These are phyloP conservation scores for Tetramorium bicarinatum DNA, from an alignment of 2,888 invertebrate species.

Conservation along the genomic window DNA sequence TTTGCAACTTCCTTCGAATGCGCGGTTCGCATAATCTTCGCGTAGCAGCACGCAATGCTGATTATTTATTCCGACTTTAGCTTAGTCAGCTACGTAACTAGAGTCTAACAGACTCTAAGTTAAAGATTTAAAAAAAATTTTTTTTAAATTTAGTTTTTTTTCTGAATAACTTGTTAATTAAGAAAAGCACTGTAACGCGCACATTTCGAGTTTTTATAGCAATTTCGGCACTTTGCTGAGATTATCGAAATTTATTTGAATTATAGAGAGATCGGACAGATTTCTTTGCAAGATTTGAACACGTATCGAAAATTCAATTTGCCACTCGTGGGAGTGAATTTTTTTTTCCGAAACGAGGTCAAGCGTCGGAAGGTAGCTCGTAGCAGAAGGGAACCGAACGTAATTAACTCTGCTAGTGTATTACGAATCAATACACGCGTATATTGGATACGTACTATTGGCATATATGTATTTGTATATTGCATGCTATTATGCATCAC, in stretches of 20 bases:
- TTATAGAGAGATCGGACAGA: slow-evolving; percentile 37
- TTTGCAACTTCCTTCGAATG: slow-evolving; percentile 33
- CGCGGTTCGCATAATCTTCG: slow-evolving; percentile 4
- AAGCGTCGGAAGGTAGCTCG: slow-evolving; percentile 20
- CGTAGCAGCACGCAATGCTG: neutral
- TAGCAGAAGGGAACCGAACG: slow-evolving; percentile 24
- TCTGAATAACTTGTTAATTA: neutral
- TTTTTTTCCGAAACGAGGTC: slow-evolving; percentile 32
- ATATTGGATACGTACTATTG: slow-evolving; percentile 34
- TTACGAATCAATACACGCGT: slow-evolving; percentile 47
- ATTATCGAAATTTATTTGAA: slow-evolving; percentile 20
- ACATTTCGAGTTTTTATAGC: slow-evolving; percentile 60
- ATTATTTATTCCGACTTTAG: neutral
- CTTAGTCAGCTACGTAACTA: slow-evolving; percentile 9
- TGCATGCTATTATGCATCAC: slow-evolving; percentile 34
- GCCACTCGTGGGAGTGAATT: slow-evolving; percentile 54
- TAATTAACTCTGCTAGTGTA: slow-evolving; percentile 47
- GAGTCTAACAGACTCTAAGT: too few relatives aligned
- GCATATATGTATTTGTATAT: slow-evolving; percentile 21
- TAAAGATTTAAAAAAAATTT: slow-evolving; percentile 41
- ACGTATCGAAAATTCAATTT: slow-evolving; percentile 60
- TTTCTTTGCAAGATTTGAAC: slow-evolving; percentile 36
- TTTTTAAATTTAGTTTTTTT: neutral
- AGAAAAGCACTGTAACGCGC: slow-evolving; percentile 48
- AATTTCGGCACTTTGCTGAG: too few relatives aligned